phyloP scores from a whole-genome alignment of 2,797 vertebrate genomes.

The Eurystomus glaucurus region DNA sequence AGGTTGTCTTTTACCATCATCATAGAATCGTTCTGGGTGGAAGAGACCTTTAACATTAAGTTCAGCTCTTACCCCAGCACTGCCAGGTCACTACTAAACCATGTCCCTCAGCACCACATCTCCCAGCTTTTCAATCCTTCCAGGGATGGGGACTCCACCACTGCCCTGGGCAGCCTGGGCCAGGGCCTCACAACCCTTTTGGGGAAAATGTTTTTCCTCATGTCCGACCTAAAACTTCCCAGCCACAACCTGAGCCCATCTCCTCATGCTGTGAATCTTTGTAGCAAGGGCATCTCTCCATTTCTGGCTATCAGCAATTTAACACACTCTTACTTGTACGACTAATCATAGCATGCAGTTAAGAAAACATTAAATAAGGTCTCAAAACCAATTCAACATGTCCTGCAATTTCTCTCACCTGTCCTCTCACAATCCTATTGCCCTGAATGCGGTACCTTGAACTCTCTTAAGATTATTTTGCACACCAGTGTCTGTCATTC shows the following conservation, averaged over 20 bases:
- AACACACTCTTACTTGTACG: neutral
- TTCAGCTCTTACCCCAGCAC: neutral
- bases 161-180: too few relatives aligned
- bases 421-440: neutral
- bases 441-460: rapidly evolving
- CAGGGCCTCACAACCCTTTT: too few relatives aligned
- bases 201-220: too few relatives aligned
- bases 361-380: neutral
- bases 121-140: neutral
- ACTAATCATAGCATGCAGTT: neutral
- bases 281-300: neutral
- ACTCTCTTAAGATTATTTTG: neutral
- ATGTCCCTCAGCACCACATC: neutral
- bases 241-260: too few relatives aligned
- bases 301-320: neutral
- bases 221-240: too few relatives aligned
- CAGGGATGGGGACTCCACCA: neutral
- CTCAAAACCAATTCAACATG: neutral
- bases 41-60: neutral
- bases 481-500: neutral
- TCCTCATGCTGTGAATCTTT: neutral
- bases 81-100: neutral
- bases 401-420: neutral
- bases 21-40: neutral
- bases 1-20: neutral